Percentiles rank a stretch among this genome's conserved stretches.
These are phyloP conservation scores for Arge pagana DNA, from an alignment of 2,888 invertebrate genomes.

Conservation along the genomic window DNA sequence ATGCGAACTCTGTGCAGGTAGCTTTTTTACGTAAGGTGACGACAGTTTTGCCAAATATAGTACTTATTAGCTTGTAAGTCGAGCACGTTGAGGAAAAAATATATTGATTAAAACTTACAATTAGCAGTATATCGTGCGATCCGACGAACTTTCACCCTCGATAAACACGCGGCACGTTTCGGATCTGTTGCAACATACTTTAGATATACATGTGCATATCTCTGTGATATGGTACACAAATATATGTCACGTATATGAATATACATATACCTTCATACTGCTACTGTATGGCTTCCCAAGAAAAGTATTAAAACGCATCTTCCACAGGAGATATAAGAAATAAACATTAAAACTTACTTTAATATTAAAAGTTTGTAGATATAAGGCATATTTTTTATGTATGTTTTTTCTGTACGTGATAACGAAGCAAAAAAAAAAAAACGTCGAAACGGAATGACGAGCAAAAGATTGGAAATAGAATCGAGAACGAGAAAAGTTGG, in stretches of 20 bases:
- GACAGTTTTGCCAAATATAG: constrained; percentile 56
- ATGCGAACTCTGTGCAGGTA: constrained; percentile 49
- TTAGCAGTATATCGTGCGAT: constrained; percentile 4
- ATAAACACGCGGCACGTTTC: constrained; percentile 5
- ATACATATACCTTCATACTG: neutral
- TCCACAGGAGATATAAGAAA: constrained; percentile 42
- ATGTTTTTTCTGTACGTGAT: constrained; percentile 58
- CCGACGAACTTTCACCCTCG: constrained; percentile 15
- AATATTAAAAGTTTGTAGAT: constrained; percentile 40
- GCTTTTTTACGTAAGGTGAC: constrained; percentile 57
- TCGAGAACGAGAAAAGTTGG: too few relatives aligned
- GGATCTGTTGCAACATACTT: neutral
- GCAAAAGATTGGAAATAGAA: too few relatives aligned
- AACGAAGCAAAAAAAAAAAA: constrained; percentile 34
- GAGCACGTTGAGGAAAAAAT: constrained; percentile 23
- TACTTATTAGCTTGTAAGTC: constrained; percentile 53
- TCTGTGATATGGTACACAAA: constrained; percentile 48
- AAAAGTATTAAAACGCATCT: constrained; percentile 55
- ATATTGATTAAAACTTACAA: constrained; percentile 6
- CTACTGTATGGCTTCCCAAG: constrained; percentile 27
- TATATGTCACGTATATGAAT: constrained; percentile 21
- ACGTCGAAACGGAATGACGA: too few relatives aligned
- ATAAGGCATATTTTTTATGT: constrained; percentile 59
- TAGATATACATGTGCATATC: constrained; percentile 40
- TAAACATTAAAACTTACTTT: constrained; percentile 56